Base-by-base conservation (phyloP, 1,140 invertebrate genomes). In the Bilobella aurantiaca region DNA sequence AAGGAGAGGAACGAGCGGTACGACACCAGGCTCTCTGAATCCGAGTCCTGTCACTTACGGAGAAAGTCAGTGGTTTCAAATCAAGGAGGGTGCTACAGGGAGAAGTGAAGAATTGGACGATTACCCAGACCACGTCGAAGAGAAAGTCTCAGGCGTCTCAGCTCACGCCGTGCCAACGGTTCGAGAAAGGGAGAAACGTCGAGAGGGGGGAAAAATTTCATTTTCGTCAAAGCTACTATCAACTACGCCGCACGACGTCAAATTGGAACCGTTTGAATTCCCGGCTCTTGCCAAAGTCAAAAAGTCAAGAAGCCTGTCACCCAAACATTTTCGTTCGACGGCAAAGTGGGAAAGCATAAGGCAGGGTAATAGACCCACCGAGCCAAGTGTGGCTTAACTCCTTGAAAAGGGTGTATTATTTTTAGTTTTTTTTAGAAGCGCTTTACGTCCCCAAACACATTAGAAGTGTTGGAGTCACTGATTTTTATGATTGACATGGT, bases 1-100 rank as follows among this genome's bases (percentile, higher is more conserved):
- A 27, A 47, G n/a, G 1, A 31, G 25, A 8, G 49, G 49, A 25
- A 5, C 23, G 8, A 58, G 32, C 58, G 31, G 16, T 1, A 60
- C 62, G 12, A 63, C 64, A 16, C 62, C 64, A 34, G 46, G 27
- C 34, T 66, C 68, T 16, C 28, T 31, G 1, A 61, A 65, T 27
- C 27, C 62, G 14, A 62, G 64, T 27, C 2, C 65, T n/a, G 69
- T 70, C 21, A 70, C 69, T 27, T 70, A 70, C 32, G 69, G 69
- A 8, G 69, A 70, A 60, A 65, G 69, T 56, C 65, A 70, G 47
- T 70, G 69, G 69, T 70, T 67, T 59, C 57, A 61, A n/a, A n/a
- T 69, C 23, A 64, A 65, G 37, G 34, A 61, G 12, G 12, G 12
- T 16, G 5, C 34, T 18, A 42, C 5, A 23, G 8, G 25, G 49